Base-by-base conservation (phyloP, 2,888 invertebrate genomes). In the Cartodere bifasciata region DNA sequence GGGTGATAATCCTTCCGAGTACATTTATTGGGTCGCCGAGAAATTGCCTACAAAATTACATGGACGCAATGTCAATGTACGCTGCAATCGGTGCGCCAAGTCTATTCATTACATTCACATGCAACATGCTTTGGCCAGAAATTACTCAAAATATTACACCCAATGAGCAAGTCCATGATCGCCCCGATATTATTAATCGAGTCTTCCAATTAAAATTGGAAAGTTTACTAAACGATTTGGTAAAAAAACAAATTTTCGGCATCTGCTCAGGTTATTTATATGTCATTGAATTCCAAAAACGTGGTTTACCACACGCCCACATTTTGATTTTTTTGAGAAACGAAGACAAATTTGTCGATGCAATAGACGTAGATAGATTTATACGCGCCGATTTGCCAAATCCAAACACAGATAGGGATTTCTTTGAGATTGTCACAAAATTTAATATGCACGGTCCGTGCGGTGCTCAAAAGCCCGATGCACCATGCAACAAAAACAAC, bases 171-270 rank as follows among this genome's bases (percentile, higher is more conserved):
- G 16, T 16, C 4, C 35, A 33, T 11, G 24, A 43, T 31, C 16
- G 41, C 2, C 41, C 38, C 4, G 43, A 43, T 20, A 22, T 43
- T 11, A 28, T 40, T 2, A 24, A 29, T 7, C 15, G 40, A 13
- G 32, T 42, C 17, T 40, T 40, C 24, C 13, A 25, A 25, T 3
- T 25, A 15, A 25, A 25, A 25, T 25, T 25, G 2, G 10, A 9
- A 4, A 15, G 9, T n/a, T 13, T 25, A 3, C 13, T 25, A 15
- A n/a, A 25, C 4, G 25, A 25, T 13, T 4, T 25, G 13, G n/a
- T 25, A 2, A 11, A 25, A 2, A 2, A 25, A 13, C 25, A 25
- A 13, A 3, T 25, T 2, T 25, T 11, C 10, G 25, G 25, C 3
- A 16, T 25, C 9, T 9, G 9, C 2, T 2, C 21, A 5, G n/a